Evolutionary conservation across 2,797 vertebrate species (phyloP), one percentile per base, ranked within the genome.

Genomic region (Mus caroli): DNA sequence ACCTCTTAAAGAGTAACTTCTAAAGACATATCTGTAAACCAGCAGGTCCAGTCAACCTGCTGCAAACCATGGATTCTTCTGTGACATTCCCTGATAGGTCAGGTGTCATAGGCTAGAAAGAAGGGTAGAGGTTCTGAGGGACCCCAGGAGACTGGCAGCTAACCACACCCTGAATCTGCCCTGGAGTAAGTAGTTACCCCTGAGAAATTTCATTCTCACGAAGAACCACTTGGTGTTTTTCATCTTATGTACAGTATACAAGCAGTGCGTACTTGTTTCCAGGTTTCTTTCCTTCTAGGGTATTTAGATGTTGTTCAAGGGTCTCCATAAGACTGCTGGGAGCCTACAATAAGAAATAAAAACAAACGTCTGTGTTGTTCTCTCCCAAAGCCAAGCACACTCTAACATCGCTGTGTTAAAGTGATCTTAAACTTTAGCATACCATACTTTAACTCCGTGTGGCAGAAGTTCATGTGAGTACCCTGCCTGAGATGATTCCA

Each of bases 281-380:
- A 93, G 99, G 99, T 98, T 99, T 99, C 98, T 99, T 99, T 92
- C 99, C 99, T 98, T 99, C 99, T 98, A 99, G 98, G n/a, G 99
- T 99, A 98, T 99, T 99, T 97, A 99, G 99, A 98, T 99, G 99
- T 54, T 99, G 99, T 98, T 99, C 99, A 97, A 99, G 99, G 64
- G 99, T 99, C 98, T 99, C 99, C 98, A 99, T 99, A 96, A 99
- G 99, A 98, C 99, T 99, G 98, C 99, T 99, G 54, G 99, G 99
- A 97, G 99, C 99, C 99, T 99, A 98, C 71, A 98, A 98, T 69
- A 96, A 96, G 97, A 98, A 97, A 79, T 62, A 98, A 96, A 97
- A 94, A 96, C 71, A 95, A 87, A 95, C 34, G 58, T 96, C 91
- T 94, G 92, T 19, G 94, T 93, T 91, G 77, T 60, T 95, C 90